Evolutionary conservation across 2,888 invertebrate genomes (phyloP).

Genomic region (Iphiclides podalirius): DNA sequence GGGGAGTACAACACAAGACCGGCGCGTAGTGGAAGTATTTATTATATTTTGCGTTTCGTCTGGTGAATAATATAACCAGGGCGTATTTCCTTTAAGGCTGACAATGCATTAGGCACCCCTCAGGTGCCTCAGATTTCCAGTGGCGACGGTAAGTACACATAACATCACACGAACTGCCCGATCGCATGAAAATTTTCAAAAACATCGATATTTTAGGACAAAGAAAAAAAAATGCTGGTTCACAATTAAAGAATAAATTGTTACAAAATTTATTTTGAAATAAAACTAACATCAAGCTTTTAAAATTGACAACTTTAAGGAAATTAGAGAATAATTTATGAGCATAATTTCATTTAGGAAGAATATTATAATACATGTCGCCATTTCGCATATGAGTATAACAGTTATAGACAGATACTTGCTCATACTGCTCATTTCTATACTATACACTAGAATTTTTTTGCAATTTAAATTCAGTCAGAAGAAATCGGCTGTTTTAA

Average conservation of each 20-base stretch:
- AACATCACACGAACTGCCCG: too few species aligned
- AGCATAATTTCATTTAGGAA: constrained; percentile 72
- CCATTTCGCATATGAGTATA: constrained; percentile 40
- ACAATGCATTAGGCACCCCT: too few species aligned
- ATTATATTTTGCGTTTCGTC: too few species aligned
- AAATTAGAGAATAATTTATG: constrained; percentile 71
- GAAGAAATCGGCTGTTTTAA: constrained; percentile 6
- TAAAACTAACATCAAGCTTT: constrained; percentile 78
- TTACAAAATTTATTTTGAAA: constrained; percentile 76
- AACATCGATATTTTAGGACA: too few species aligned
- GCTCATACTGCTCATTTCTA: not conserved
- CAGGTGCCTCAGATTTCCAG: too few species aligned
- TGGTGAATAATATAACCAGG: too few species aligned
- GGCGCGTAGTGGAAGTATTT: too few species aligned
- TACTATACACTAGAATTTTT: constrained; percentile 1
- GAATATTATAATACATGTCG: constrained; percentile 50
- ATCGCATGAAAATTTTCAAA: too few species aligned
- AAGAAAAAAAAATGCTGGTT: too few species aligned
- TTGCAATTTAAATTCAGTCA: constrained; percentile 6
- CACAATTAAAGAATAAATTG: constrained; percentile 33
- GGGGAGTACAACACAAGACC: too few species aligned
- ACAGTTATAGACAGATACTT: constrained; percentile 24
- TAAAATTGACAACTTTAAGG: constrained; percentile 72
- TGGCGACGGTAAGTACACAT: too few species aligned
- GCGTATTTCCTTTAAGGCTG: too few species aligned